Conservation (phyloP, 1,140 invertebrate species). For the Drosophila obscura region DNA sequence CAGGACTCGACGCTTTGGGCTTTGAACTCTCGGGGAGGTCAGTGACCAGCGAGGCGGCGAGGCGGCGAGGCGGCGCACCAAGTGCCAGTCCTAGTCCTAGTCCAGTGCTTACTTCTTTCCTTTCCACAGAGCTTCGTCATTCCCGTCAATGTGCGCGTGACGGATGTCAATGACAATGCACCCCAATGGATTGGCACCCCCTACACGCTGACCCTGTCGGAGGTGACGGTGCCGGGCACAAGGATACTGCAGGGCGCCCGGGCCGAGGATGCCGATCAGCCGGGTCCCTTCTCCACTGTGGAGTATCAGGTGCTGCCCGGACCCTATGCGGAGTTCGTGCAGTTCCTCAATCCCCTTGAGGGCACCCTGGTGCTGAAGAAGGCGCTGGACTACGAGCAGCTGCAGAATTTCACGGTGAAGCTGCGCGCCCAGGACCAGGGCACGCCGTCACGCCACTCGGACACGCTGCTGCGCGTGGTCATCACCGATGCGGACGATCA, state of each 20-base stretch:
- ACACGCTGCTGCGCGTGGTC: slow-evolving; percentile 90
- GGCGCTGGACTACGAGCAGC: slow-evolving; percentile 92
- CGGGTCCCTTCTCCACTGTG: slow-evolving; percentile 94
- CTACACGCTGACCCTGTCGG: slow-evolving; percentile 92
- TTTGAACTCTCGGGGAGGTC: slow-evolving; percentile 69
- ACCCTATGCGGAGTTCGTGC: slow-evolving; percentile 91
- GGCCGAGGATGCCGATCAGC: slow-evolving; percentile 93
- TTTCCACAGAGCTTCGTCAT: slow-evolving; percentile 90
- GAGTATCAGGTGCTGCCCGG: slow-evolving; percentile 93
- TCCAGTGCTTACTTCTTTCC: slow-evolving; percentile 7
- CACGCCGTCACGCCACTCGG: slow-evolving; percentile 89
- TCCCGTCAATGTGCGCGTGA: slow-evolving; percentile 95
- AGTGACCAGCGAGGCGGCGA: too few relatives aligned
- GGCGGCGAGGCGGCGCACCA: neutral
- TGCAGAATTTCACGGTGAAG: slow-evolving; percentile 91
- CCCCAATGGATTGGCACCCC: slow-evolving; percentile 92
- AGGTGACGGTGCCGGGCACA: slow-evolving; percentile 93
- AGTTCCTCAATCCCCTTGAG: slow-evolving; percentile 93
- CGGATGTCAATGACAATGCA: slow-evolving; percentile 96
- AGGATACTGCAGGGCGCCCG: slow-evolving; percentile 90
- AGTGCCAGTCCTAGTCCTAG: neutral
- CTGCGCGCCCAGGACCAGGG: slow-evolving; percentile 94
- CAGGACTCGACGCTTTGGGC: slow-evolving; percentile 50
- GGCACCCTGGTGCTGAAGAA: slow-evolving; percentile 92
- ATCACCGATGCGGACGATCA: slow-evolving; percentile 96